phyloP scores from a whole-genome alignment of 2,888 invertebrate species.

The Zaprionus bogoriensis region DNA sequence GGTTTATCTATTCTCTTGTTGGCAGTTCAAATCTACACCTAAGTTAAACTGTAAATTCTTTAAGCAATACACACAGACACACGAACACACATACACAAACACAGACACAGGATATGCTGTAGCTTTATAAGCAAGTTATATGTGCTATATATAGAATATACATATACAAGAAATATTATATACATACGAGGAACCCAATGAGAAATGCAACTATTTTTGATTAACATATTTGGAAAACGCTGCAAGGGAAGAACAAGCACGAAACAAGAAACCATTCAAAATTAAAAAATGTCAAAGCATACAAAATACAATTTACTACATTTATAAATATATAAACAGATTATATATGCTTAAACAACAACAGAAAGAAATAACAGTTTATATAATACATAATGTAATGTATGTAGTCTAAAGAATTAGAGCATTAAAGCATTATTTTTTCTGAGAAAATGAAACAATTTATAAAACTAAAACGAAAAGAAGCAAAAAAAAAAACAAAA shows the following conservation, averaged over 20 bases:
- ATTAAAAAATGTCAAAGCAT: conserved; percentile 55
- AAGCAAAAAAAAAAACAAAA: conserved; percentile 26
- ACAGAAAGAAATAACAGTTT: conserved; percentile 30
- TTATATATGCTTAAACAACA: conserved; percentile 28
- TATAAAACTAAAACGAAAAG: conserved; percentile 48
- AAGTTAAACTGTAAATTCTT: conserved; percentile 36
- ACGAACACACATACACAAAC: conserved; percentile 21
- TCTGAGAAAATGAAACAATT: conserved; percentile 71
- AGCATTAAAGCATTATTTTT: conserved; percentile 62
- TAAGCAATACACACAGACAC: conserved; percentile 46
- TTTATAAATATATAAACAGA: conserved; percentile 48
- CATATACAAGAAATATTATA: conserved; percentile 12
- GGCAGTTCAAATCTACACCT: conserved; percentile 56
- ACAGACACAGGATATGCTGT: conserved; percentile 43
- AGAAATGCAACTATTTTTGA: conserved; percentile 64
- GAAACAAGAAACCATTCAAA: conserved; percentile 37
- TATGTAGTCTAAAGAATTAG: conserved; percentile 49
- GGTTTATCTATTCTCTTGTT: conserved; percentile 44
- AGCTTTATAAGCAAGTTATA: conserved; percentile 63
- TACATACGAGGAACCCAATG: conserved; percentile 8
- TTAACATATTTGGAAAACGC: conserved; percentile 62
- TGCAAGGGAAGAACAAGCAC: conserved; percentile 44
- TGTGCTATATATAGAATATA: conserved; percentile 52
- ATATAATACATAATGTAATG: conserved; percentile 24
- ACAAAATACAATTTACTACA: conserved; percentile 55